Percentiles rank a stretch among this genome's conserved stretches.
These are phyloP conservation scores for Tetramorium alpestre DNA, from an alignment of 1,140 invertebrate species.

Conservation along the genomic window DNA sequence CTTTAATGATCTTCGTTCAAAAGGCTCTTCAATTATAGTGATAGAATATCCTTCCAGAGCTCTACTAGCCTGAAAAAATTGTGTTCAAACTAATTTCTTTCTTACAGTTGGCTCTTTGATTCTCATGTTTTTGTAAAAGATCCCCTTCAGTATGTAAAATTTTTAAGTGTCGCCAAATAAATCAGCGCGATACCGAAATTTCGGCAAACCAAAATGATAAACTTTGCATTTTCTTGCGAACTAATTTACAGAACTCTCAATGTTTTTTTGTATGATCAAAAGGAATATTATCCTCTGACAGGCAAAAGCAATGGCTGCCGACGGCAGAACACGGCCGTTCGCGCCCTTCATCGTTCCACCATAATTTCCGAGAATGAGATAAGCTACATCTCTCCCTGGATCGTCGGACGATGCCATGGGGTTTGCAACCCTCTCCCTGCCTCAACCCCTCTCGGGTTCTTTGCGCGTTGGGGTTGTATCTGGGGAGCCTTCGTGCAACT, in stretches of 20 bases:
- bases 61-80: not conserved
- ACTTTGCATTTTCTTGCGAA: not conserved
- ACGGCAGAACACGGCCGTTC: conserved; percentile 47
- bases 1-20: not conserved
- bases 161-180: not conserved
- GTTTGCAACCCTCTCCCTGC: conserved; percentile 75
- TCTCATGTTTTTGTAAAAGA: not conserved
- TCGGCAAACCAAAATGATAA: not conserved
- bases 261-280: conserved; percentile 69
- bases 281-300: conserved; percentile 73
- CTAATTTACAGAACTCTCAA: conserved; percentile 54
- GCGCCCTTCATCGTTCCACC: conserved; percentile 80
- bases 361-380: conserved; percentile 84
- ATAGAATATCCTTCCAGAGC: not conserved
- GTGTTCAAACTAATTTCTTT: not conserved
- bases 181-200: not conserved
- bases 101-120: not conserved
- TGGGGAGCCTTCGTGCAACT: conserved; percentile 80
- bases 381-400: conserved; percentile 79
- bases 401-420: conserved; percentile 71
- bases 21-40: not conserved
- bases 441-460: conserved; percentile 73
- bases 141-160: not conserved
- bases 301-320: conserved; percentile 69
- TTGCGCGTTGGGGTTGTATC: conserved; percentile 74